Conservation (phyloP, 1,140 invertebrate genomes). For the Hycleus phaleratus region DNA sequence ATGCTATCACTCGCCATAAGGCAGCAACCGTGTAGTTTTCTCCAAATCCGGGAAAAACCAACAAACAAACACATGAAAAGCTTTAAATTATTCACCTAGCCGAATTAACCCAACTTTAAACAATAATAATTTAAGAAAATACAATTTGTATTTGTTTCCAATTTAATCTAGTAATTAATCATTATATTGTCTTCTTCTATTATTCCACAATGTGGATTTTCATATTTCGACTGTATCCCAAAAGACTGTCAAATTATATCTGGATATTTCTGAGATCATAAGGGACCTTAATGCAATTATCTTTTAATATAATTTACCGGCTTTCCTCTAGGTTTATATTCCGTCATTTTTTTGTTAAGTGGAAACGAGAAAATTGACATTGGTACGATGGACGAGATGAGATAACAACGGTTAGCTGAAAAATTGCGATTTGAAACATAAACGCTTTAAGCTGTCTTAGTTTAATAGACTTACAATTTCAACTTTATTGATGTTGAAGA, state of each 20-base stretch:
- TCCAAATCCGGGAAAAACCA: no score
- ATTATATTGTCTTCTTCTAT: no score
- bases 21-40: no score
- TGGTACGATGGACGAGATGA: constrained; percentile 6
- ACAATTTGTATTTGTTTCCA: no score
- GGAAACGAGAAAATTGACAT: constrained; percentile 20
- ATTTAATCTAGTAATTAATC: no score
- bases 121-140: no score
- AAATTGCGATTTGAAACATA: constrained; percentile 18
- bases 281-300: constrained; percentile 20
- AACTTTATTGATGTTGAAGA: constrained; percentile 16
- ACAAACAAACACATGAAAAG: not conserved
- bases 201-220: constrained; percentile 1
- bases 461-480: constrained; percentile 18
- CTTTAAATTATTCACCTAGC: constrained; percentile 8
- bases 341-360: not conserved
- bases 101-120: no score
- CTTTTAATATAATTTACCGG: constrained; percentile 21
- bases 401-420: constrained; percentile 13
- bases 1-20: not conserved
- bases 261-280: constrained; percentile 19
- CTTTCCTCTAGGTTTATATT: not conserved
- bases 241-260: constrained; percentile 14
- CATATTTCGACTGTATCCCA: constrained; percentile 15
- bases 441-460: constrained; percentile 10